A percentile compares a stretch with the other conserved stretches of the same genome.
These are phyloP conservation scores for Scopus umbretta DNA, from an alignment of 2,113 vertebrate species.

Conservation along the genomic window DNA sequence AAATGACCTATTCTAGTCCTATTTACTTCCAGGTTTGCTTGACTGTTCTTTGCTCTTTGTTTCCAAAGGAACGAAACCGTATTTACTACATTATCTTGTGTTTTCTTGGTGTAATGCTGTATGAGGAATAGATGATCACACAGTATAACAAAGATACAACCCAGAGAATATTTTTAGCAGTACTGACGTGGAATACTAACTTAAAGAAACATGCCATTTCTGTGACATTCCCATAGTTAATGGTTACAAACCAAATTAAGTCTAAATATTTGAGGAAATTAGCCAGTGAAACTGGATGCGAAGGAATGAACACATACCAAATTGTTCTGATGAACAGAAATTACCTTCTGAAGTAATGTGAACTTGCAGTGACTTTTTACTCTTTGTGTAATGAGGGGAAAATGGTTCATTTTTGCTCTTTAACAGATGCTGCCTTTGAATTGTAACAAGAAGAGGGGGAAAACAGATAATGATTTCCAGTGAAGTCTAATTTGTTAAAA, in stretches of 20 bases:
- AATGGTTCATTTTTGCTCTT: slow-evolving; percentile 32
- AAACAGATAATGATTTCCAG: slow-evolving; percentile 45
- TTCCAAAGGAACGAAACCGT: background rate
- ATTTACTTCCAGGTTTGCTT: background rate
- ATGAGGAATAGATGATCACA: background rate
- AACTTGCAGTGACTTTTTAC: slow-evolving; percentile 51
- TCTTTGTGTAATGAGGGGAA: background rate
- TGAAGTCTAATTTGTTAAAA: slow-evolving; percentile 50
- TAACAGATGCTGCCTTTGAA: slow-evolving; percentile 53
- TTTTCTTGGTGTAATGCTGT: background rate
- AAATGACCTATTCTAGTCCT: background rate
- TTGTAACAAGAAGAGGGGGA: slow-evolving; percentile 1
- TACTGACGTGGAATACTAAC: background rate
- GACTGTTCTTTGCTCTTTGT: background rate
- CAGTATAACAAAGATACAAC: background rate
- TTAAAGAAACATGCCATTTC: background rate
- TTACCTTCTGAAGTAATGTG: slow-evolving; percentile 39
- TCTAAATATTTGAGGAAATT: slow-evolving; percentile 36
- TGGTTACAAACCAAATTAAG: background rate
- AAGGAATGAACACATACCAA: background rate
- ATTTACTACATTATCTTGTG: background rate
- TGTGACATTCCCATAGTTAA: background rate
- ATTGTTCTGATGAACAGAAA: slow-evolving; percentile 43
- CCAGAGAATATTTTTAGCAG: background rate
- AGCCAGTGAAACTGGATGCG: background rate